phyloP scores from a whole-genome alignment of 2,888 invertebrate genomes.

The Tridacna crocea region DNA sequence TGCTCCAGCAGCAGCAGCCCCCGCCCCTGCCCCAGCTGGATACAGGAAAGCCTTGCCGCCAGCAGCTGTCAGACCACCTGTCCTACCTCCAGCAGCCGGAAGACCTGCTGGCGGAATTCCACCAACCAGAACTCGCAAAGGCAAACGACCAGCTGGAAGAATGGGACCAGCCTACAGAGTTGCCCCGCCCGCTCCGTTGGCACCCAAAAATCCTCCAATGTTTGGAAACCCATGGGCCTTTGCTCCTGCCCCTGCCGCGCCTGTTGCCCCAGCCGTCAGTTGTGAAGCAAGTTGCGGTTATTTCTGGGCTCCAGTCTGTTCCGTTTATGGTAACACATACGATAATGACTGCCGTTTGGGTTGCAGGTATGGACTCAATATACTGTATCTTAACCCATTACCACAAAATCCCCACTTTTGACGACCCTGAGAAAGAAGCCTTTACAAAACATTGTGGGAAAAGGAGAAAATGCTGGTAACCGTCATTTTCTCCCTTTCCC shows the following conservation, averaged over 20 bases:
- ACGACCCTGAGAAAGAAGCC: too few relatives aligned
- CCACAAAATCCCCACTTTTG: too few relatives aligned
- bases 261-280: constrained; percentile 6
- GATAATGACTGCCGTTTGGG: constrained; percentile 40
- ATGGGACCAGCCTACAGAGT: not conserved
- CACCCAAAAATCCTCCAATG: not conserved
- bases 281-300: constrained; percentile 27
- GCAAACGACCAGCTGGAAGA: constrained; percentile 6
- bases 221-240: constrained; percentile 5
- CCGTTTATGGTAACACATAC: constrained; percentile 40
- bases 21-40: constrained; percentile 13
- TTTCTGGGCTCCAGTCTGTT: constrained; percentile 33
- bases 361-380: constrained; percentile 31
- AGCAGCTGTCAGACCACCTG: not conserved
- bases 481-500: too few relatives aligned
- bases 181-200: not conserved
- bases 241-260: constrained; percentile 7
- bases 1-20: constrained; percentile 22
- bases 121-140: constrained; percentile 21
- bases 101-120: constrained; percentile 4
- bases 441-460: too few relatives aligned
- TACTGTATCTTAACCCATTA: too few relatives aligned
- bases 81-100: constrained; percentile 11
- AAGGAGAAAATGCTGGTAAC: too few relatives aligned
- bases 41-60: not conserved